Percentiles rank a stretch among this genome's conserved stretches.
Conservation (phyloP, 2,888 invertebrate genomes). For the Drosophila stalkeri region DNA sequence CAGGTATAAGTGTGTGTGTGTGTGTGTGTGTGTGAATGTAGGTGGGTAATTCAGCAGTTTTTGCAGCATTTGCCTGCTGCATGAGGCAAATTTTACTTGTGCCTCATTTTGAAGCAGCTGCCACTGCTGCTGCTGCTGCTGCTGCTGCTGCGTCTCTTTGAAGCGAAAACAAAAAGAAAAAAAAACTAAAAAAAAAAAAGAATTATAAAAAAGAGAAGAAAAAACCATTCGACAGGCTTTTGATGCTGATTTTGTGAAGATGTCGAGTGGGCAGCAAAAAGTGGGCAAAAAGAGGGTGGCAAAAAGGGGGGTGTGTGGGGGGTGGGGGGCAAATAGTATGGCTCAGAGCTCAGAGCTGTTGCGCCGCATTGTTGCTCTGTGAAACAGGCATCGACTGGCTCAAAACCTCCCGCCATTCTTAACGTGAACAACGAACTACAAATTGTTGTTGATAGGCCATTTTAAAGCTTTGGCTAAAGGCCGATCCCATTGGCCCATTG, state of each 20-base stretch:
- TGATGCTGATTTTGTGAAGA: constrained; percentile 79
- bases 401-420: constrained; percentile 6
- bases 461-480: constrained; percentile 61
- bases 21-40: constrained; percentile 6
- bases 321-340: background rate
- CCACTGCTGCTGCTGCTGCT: constrained; percentile 36
- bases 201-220: background rate
- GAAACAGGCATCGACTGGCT: background rate
- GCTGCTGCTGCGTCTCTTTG: constrained; percentile 42
- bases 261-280: constrained; percentile 21
- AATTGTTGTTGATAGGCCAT: constrained; percentile 74
- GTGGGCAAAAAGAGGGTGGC: too few species aligned
- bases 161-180: constrained; percentile 67
- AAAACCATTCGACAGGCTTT: constrained; percentile 74
- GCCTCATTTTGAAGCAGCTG: constrained; percentile 50
- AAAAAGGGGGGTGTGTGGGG: background rate
- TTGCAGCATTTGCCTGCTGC: constrained; percentile 41
- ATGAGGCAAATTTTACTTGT: constrained; percentile 42
- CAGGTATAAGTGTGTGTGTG: constrained; percentile 1
- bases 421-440: constrained; percentile 74
- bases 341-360: constrained; percentile 10
- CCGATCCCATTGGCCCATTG: constrained; percentile 40
- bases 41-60: constrained; percentile 50
- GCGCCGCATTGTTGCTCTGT: constrained; percentile 51
- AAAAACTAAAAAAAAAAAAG: constrained; percentile 41